A percentile compares a stretch with the other conserved stretches of the same genome.
phyloP scores from a whole-genome alignment of 2,113 vertebrate species.

The Balaenoptera acutorostrata region DNA sequence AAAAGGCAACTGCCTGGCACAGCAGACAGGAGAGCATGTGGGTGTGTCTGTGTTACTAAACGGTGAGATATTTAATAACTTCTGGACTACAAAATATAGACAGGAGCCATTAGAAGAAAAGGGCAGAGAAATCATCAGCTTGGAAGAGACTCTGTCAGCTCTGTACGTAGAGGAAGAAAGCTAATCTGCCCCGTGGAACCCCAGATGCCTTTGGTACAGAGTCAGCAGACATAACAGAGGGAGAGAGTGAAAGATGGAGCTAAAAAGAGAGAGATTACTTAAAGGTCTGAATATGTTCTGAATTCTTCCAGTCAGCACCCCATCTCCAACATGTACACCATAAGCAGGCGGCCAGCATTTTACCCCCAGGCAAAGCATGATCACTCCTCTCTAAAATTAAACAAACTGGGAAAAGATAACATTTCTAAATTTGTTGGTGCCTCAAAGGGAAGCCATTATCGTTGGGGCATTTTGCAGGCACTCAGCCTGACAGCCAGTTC shows the following conservation, averaged over 20 bases:
- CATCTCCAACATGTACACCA: not conserved
- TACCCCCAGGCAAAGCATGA: not conserved
- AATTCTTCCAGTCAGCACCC: not conserved
- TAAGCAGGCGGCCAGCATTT: not conserved
- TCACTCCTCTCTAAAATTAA: not conserved
- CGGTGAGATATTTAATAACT: not conserved
- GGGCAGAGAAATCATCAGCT: not conserved
- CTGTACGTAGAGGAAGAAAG: not conserved
- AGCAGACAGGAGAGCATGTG: not conserved
- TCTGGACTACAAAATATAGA: not conserved
- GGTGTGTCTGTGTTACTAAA: not conserved
- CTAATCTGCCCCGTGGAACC: not conserved
- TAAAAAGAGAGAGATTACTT: not conserved
- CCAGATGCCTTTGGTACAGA: not conserved
- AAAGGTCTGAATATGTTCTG: not conserved
- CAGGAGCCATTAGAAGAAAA: not conserved
- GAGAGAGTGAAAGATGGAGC: not conserved
- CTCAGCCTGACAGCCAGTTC: not conserved
- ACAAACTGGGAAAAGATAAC: not conserved
- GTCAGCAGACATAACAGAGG: not conserved
- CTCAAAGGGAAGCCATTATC: not conserved
- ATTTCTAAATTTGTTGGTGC: not conserved
- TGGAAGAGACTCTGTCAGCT: not conserved
- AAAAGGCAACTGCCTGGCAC: not conserved
- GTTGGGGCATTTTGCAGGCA: not conserved